Conservation (phyloP, 1,140 invertebrate genomes). For the Heliconius himera region DNA sequence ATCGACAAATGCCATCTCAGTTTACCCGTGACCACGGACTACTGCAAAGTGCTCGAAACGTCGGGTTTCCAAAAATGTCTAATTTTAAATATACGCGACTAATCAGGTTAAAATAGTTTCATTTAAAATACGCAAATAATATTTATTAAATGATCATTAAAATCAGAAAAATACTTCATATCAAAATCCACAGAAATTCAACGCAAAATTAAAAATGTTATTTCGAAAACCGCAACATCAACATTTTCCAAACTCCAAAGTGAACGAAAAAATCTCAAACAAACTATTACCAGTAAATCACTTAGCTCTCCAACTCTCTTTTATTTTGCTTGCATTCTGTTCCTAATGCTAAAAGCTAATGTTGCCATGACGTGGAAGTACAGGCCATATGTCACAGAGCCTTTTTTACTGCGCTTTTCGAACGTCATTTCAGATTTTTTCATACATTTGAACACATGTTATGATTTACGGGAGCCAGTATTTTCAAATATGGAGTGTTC, state of each 20-base stretch:
- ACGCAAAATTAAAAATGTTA: no score
- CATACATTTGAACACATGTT: slow-evolving; percentile 30
- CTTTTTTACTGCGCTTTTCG: slow-evolving; percentile 37
- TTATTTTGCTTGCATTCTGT: slow-evolving; percentile 31
- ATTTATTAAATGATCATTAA: no score
- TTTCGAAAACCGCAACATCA: background rate
- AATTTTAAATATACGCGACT: no score
- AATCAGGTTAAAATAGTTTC: no score
- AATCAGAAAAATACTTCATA: background rate
- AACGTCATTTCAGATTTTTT: slow-evolving; percentile 36
- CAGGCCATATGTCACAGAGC: slow-evolving; percentile 45
- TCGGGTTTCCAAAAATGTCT: no score
- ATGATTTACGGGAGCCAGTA: slow-evolving; percentile 28
- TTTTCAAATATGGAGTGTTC: background rate
- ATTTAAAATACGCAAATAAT: no score
- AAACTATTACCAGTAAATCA: slow-evolving; percentile 30
- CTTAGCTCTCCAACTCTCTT: slow-evolving; percentile 19
- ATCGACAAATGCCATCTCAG: no score
- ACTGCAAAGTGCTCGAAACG: no score
- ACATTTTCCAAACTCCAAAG: background rate
- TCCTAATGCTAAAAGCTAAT: slow-evolving; percentile 46
- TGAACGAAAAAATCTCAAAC: background rate
- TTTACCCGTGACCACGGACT: no score
- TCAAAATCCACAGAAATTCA: background rate
- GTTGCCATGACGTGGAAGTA: slow-evolving; percentile 41